phyloP scores from a whole-genome alignment of 2,888 invertebrate genomes.

The Leptogaster cylindrica region DNA sequence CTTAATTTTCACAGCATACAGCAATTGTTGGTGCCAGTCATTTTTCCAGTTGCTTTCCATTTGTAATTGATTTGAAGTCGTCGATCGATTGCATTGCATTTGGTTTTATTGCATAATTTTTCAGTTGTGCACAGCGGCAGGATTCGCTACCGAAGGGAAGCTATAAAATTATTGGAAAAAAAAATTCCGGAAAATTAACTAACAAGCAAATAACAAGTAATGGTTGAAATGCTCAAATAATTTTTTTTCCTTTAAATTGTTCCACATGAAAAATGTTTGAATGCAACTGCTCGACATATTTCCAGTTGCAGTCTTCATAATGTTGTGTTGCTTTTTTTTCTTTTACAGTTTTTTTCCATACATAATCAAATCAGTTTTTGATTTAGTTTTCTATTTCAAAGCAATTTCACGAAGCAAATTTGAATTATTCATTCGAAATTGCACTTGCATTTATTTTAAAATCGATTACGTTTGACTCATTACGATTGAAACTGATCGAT shows the following conservation, averaged over 20 bases:
- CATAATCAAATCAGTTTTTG: conserved; percentile 7
- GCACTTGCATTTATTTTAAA: conserved; percentile 16
- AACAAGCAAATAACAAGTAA: too few species aligned
- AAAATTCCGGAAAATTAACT: conserved; percentile 10
- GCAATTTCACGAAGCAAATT: conserved; percentile 6
- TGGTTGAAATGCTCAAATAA: too few species aligned
- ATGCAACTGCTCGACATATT: too few species aligned
- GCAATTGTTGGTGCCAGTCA: not conserved
- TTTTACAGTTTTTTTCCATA: too few species aligned
- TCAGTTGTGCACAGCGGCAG: not conserved
- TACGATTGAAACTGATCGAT: conserved; percentile 16
- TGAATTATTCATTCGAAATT: conserved; percentile 25
- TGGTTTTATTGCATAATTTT: conserved; percentile 26
- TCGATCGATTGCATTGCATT: not conserved
- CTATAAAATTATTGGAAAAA: conserved; percentile 14
- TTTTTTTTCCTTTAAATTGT: too few species aligned
- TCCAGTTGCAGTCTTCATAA: too few species aligned
- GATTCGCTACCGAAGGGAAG: not conserved
- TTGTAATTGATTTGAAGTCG: conserved; percentile 23
- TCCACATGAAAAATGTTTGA: too few species aligned
- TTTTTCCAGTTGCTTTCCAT: conserved; percentile 11
- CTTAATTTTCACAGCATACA: conserved; percentile 8
- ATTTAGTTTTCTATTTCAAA: conserved; percentile 7
- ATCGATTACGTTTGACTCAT: conserved; percentile 14
- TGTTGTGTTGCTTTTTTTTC: too few species aligned